Evolutionary conservation across 2,797 vertebrate genomes (phyloP).

Genomic region (Malurus leucopterus): DNA sequence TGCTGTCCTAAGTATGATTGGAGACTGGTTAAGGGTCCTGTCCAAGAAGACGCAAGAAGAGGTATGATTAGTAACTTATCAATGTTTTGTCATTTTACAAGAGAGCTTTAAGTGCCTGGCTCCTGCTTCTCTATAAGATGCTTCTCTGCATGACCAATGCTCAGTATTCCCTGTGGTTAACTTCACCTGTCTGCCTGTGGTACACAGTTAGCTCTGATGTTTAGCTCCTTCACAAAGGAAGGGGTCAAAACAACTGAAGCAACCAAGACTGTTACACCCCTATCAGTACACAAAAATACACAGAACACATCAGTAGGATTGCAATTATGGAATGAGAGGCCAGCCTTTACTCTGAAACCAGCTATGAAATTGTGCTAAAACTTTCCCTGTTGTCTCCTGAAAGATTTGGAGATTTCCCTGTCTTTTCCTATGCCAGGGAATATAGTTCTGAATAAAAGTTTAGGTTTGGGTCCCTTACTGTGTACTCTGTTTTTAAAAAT

Average conservation of each 20-base stretch:
- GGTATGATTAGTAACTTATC: conserved; percentile 73
- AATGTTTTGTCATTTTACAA: not conserved
- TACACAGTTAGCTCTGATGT: not conserved
- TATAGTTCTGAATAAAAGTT: not conserved
- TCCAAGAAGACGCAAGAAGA: conserved; percentile 99
- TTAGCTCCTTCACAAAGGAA: not conserved
- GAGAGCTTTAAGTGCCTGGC: not conserved
- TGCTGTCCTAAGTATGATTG: conserved; percentile 97
- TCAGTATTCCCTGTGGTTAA: not conserved
- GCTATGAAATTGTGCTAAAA: not conserved
- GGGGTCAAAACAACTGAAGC: not conserved
- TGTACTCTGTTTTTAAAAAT: not conserved
- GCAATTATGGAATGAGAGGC: not conserved
- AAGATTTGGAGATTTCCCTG: not conserved
- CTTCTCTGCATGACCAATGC: not conserved
- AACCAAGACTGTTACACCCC: not conserved
- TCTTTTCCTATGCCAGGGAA: not conserved
- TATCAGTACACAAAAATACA: not conserved
- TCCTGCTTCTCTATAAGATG: not conserved
- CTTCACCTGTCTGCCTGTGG: not conserved
- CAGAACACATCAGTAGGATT: not conserved
- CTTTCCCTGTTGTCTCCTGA: not conserved
- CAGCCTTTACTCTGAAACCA: not conserved
- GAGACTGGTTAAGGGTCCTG: conserved; percentile 93
- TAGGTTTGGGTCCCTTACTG: not conserved